Percentiles rank a stretch among this genome's conserved stretches.
Evolutionary conservation across 2,113 vertebrate genomes (phyloP).

Genomic region (Triplophysa tibetana): DNA sequence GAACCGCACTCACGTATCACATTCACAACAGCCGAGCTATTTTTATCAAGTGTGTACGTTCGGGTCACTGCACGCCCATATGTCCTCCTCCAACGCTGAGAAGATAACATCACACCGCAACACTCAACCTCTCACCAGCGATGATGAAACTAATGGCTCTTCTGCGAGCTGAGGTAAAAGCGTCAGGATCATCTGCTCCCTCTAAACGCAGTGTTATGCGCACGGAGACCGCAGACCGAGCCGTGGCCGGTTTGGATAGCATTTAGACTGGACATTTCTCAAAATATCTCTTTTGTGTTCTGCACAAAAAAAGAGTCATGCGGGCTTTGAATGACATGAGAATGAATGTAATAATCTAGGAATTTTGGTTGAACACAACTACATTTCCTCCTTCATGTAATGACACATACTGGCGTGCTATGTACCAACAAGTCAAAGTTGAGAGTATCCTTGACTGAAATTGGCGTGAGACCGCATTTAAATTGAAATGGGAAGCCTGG

Average conservation of each 20-base stretch:
- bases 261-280: too few species aligned
- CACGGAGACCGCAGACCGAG: background rate
- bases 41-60: slow-evolving; percentile 31
- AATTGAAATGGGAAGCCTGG: slow-evolving; percentile 31
- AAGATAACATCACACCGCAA: slow-evolving; percentile 24
- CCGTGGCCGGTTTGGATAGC: background rate
- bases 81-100: background rate
- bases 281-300: too few species aligned
- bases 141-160: slow-evolving; percentile 43
- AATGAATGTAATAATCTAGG: too few species aligned
- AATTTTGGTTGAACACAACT: too few species aligned
- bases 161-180: slow-evolving; percentile 22
- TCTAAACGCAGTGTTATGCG: slow-evolving; percentile 9
- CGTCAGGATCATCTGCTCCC: slow-evolving; percentile 22
- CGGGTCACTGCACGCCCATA: slow-evolving; percentile 11
- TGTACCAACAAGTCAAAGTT: slow-evolving; percentile 26
- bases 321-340: too few species aligned
- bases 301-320: too few species aligned
- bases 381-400: background rate
- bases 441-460: slow-evolving; percentile 5
- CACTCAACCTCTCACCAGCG: slow-evolving; percentile 23
- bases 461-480: slow-evolving; percentile 9
- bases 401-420: background rate
- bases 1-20: slow-evolving; percentile 29
- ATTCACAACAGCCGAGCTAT: slow-evolving; percentile 42